Conservation (phyloP, 2,888 invertebrate species). For the Gymnoscelis rufifasciata region DNA sequence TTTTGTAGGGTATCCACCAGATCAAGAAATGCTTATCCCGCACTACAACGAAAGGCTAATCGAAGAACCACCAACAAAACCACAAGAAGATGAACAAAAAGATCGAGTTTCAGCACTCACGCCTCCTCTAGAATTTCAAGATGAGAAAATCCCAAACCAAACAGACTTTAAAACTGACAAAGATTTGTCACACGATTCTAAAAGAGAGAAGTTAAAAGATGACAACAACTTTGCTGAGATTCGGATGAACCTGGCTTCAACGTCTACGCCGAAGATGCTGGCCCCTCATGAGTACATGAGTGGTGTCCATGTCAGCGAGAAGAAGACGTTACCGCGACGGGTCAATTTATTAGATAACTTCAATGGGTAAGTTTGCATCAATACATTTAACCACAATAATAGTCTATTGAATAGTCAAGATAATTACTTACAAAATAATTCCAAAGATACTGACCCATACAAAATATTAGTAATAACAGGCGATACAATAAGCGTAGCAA, state of each 20-base stretch:
- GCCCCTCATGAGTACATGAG: conserved; percentile 65
- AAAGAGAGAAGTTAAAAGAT: conserved; percentile 70
- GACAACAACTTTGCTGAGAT: conserved; percentile 61
- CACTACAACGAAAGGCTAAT: conserved; percentile 66
- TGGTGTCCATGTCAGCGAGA: conserved; percentile 40
- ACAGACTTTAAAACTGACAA: conserved; percentile 54
- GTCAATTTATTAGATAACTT: conserved; percentile 65
- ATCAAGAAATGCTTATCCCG: conserved; percentile 64
- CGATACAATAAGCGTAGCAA: no score
- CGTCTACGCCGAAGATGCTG: conserved; percentile 73
- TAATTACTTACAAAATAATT: no score
- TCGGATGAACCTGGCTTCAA: conserved; percentile 67
- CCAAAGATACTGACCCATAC: no score
- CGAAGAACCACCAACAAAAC: conserved; percentile 48
- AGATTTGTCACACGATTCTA: conserved; percentile 63
- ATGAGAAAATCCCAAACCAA: conserved; percentile 58
- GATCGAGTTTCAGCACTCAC: conserved; percentile 60
- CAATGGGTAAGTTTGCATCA: conserved; percentile 55
- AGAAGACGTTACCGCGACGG: conserved; percentile 46
- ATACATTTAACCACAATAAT: conserved; percentile 1
- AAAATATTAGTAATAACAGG: no score
- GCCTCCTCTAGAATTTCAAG: conserved; percentile 72
- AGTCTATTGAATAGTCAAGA: no score
- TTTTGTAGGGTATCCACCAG: conserved; percentile 58
- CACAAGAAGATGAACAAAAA: conserved; percentile 40